Evolutionary conservation across 2,113 vertebrate genomes (phyloP).

Genomic region (Cnemophilus loriae): DNA sequence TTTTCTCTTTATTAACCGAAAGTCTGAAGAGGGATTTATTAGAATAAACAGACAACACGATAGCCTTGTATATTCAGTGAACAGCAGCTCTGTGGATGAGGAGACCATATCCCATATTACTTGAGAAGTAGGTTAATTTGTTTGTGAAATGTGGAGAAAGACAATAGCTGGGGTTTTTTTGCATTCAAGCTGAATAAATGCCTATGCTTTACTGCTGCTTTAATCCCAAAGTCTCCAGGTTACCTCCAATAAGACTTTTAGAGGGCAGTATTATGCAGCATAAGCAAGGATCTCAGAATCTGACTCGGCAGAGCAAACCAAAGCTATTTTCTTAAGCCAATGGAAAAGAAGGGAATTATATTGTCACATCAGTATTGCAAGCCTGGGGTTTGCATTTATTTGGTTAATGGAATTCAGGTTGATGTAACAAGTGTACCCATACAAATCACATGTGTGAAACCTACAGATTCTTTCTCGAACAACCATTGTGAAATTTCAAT

Average conservation of each 20-base stretch:
- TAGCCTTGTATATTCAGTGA: not conserved
- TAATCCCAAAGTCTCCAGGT: not conserved
- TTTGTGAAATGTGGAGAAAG: not conserved
- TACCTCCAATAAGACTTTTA: not conserved
- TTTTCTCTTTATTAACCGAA: not conserved
- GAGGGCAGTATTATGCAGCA: not conserved
- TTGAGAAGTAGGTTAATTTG: not conserved
- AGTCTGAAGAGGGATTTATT: not conserved
- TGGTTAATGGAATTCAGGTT: not conserved
- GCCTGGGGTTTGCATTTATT: not conserved
- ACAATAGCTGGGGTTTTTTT: not conserved
- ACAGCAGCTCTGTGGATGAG: not conserved
- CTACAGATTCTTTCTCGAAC: not conserved
- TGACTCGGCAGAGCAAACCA: not conserved
- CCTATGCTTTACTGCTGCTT: not conserved
- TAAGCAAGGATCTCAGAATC: not conserved
- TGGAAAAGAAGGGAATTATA: not conserved
- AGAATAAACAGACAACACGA: not conserved
- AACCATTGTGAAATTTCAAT: not conserved
- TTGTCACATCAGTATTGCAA: not conserved
- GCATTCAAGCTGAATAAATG: not conserved
- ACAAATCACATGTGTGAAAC: not conserved
- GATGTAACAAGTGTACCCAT: not conserved
- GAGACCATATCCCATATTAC: not conserved
- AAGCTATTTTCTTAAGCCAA: not conserved